These are phyloP conservation scores for Acanthochromis polyacanthus DNA, from an alignment of 2,113 vertebrate genomes.

Conservation along the genomic window DNA sequence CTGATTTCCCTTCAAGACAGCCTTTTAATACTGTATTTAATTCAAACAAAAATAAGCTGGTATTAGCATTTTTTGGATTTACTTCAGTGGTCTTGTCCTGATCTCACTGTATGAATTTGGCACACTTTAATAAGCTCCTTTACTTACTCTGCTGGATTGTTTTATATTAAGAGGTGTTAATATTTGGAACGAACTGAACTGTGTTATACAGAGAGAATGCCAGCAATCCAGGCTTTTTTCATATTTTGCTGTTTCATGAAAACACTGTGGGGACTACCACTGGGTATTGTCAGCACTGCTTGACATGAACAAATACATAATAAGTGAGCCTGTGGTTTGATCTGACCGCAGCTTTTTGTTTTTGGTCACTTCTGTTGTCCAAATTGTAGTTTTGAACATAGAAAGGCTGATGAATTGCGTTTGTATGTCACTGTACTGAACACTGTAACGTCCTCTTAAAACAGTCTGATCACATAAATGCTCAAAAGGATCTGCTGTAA, in stretches of 20 bases:
- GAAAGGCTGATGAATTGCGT: not conserved
- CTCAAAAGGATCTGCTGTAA: slow-evolving; percentile 1
- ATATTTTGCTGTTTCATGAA: slow-evolving; percentile 9
- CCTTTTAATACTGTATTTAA: not conserved
- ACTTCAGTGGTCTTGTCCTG: not conserved
- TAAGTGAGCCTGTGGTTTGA: not conserved
- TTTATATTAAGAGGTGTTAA: slow-evolving; percentile 6
- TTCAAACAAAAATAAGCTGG: not conserved
- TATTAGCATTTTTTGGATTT: not conserved
- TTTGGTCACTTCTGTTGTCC: not conserved
- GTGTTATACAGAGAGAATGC: not conserved
- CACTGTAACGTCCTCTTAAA: not conserved
- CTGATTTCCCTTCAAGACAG: not conserved
- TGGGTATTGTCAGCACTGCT: not conserved
- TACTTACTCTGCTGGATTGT: not conserved
- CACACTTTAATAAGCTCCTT: not conserved
- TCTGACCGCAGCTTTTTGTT: not conserved
- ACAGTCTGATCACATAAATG: not conserved
- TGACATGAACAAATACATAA: not conserved
- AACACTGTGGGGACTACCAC: not conserved
- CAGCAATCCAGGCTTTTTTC: slow-evolving; percentile 5
- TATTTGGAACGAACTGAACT: not conserved
- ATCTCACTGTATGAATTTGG: not conserved
- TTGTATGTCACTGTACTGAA: not conserved
- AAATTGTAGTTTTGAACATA: not conserved